Base-by-base conservation (phyloP, 2,113 vertebrate species). In the Camelus bactrianus region DNA sequence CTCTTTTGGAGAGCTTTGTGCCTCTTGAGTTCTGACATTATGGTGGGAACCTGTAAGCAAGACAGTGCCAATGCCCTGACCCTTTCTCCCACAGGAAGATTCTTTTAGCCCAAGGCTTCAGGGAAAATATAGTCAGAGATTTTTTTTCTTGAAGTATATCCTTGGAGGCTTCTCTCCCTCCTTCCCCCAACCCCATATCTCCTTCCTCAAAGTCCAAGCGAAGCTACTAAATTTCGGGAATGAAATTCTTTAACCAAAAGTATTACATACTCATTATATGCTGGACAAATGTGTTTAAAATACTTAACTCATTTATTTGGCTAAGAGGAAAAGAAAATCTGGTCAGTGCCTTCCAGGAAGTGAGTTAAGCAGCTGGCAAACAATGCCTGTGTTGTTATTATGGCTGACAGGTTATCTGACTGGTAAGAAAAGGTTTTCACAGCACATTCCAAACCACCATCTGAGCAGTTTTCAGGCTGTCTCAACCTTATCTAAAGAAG, bases 261-360 rank as follows among this genome's bases (percentile, higher is more conserved):
- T 77, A 58, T 94, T 88, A 73, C 54, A 62, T 93, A 89, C 87
- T 97, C 91, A 60, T 97, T 96, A 97, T 96, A 94, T 94, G 79
- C 46, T 84, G 58, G 76, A 48, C 67, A 84, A 76, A 72, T 75
- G 0, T 96, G 88, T 94, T 93, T 91, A 97, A 97, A 91, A 38
- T 58, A 82, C 46, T 60, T 79, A 60, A 92, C 30, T 89, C 64
- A 96, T 91, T 95, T 97, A 91, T 97, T 97, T 97, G 91, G 82
- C 89, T 82, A 93, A 72, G n/a, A 93, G 88, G 93, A 97, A 81
- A 85, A 28, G 69, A 91, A 76, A 58, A 79, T 82, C 58, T 94
- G 3, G 7, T 95, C 92, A 97, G 58, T 93, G 50, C 69, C 65
- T 87, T 90, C 8, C 24, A 87, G 60, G 22, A 90, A 73, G 30